A percentile compares a stretch with the other conserved stretches of the same genome.
Evolutionary conservation across 2,888 invertebrate species (phyloP).

Genomic region (Chelonus formosanus): DNA sequence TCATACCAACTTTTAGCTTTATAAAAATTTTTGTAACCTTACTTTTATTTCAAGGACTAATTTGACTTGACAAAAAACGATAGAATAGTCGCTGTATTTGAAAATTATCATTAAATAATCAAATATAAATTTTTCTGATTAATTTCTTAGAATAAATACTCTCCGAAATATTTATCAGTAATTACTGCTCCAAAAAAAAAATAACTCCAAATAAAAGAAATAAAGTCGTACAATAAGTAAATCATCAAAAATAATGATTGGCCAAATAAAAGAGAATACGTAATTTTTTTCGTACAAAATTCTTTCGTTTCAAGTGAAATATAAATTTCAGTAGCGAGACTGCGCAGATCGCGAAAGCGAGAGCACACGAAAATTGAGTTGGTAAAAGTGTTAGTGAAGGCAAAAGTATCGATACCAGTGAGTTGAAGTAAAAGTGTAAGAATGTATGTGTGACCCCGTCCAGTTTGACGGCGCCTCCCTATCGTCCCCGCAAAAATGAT

Average conservation of each 20-base stretch:
- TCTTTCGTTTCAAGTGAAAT: not conserved
- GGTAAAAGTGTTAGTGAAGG: conserved; percentile 10
- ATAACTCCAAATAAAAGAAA: not conserved
- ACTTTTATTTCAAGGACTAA: too few relatives aligned
- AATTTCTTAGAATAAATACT: too few relatives aligned
- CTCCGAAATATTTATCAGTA: too few relatives aligned
- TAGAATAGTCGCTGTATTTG: too few relatives aligned
- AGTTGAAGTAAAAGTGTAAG: not conserved
- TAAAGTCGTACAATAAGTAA: not conserved
- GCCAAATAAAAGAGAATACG: not conserved
- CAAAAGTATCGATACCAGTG: conserved; percentile 9
- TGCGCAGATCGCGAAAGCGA: conserved; percentile 13
- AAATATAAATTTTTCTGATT: too few relatives aligned
- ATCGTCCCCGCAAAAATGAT: conserved; percentile 20
- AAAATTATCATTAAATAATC: too few relatives aligned
- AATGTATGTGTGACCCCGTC: conserved; percentile 1
- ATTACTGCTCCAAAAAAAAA: not conserved
- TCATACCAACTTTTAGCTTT: too few relatives aligned
- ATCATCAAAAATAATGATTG: not conserved
- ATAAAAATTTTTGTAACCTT: too few relatives aligned
- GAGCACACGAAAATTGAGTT: conserved; percentile 16
- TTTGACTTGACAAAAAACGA: too few relatives aligned
- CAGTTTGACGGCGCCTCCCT: conserved; percentile 11
- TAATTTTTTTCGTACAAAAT: not conserved
- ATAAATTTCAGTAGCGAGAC: conserved; percentile 6